A percentile compares a stretch with the other conserved stretches of the same genome.
phyloP scores from a whole-genome alignment of 2,888 invertebrate species.

The Oscheius sp. region DNA sequence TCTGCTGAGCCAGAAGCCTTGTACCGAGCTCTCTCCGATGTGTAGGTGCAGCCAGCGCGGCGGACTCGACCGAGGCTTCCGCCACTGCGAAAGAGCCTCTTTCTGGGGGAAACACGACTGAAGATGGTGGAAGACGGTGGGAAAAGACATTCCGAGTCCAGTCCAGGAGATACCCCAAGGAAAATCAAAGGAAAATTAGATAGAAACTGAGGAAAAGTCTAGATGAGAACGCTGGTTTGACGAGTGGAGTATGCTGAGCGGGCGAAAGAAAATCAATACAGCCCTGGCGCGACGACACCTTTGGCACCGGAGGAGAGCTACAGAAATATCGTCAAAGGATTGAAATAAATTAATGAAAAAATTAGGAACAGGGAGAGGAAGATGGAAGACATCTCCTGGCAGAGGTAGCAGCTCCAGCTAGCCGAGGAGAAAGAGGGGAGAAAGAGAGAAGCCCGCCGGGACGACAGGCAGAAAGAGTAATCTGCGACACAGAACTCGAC shows the following conservation, averaged over 20 bases:
- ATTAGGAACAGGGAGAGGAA: not conserved
- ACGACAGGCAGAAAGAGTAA: no score
- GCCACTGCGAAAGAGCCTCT: not conserved
- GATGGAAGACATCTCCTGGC: not conserved
- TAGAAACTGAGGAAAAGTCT: no score
- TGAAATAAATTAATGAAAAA: not conserved
- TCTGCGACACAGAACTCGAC: no score
- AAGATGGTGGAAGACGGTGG: not conserved
- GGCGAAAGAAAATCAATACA: conserved; percentile 32
- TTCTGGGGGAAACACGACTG: not conserved
- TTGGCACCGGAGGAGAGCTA: conserved; percentile 16
- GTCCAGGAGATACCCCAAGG: not conserved
- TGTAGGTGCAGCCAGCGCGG: not conserved
- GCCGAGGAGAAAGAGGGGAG: not conserved
- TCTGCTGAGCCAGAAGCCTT: no score
- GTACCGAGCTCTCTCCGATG: no score
- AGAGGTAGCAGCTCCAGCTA: not conserved
- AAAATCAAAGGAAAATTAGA: not conserved
- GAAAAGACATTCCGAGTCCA: not conserved
- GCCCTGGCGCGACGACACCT: conserved; percentile 6
- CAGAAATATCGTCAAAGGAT: not conserved
- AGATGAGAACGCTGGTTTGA: not conserved
- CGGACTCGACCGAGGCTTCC: not conserved
- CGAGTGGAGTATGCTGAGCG: conserved; percentile 10
- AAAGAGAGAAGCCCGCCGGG: not conserved